These are phyloP conservation scores for Chaetorhynchus papuensis DNA, from an alignment of 2,113 vertebrate species.

Conservation along the genomic window DNA sequence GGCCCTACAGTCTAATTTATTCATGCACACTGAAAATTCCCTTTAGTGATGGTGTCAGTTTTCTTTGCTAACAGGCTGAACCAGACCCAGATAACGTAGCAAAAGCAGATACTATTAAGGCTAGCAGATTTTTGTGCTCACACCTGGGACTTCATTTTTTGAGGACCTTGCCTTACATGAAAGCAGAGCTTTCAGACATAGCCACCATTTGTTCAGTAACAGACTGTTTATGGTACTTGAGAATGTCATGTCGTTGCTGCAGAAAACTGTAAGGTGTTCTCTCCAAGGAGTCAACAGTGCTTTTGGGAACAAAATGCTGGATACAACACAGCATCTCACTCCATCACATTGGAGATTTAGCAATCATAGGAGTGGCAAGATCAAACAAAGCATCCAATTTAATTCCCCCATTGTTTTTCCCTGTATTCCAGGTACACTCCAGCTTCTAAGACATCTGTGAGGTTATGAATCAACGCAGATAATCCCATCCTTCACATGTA, in stretches of 20 bases:
- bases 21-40: background rate
- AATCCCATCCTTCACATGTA: constrained; percentile 84
- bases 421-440: constrained; percentile 47
- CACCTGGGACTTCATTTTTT: background rate
- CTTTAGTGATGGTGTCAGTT: background rate
- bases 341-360: background rate
- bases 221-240: constrained; percentile 1
- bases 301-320: background rate
- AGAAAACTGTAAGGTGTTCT: background rate
- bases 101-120: background rate
- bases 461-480: constrained; percentile 69
- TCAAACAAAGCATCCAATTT: constrained; percentile 21
- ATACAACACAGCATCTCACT: background rate
- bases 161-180: background rate
- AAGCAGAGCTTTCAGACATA: background rate
- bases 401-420: constrained; percentile 68
- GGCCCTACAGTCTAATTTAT: background rate
- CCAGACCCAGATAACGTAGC: background rate
- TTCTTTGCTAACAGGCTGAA: background rate
- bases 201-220: background rate
- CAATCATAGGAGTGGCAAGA: background rate
- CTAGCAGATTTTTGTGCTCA: background rate
- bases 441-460: constrained; percentile 49
- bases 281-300: background rate
- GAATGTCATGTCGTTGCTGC: background rate